Conservation (phyloP, 2,113 vertebrate species). For the Phyllostomus discolor region DNA sequence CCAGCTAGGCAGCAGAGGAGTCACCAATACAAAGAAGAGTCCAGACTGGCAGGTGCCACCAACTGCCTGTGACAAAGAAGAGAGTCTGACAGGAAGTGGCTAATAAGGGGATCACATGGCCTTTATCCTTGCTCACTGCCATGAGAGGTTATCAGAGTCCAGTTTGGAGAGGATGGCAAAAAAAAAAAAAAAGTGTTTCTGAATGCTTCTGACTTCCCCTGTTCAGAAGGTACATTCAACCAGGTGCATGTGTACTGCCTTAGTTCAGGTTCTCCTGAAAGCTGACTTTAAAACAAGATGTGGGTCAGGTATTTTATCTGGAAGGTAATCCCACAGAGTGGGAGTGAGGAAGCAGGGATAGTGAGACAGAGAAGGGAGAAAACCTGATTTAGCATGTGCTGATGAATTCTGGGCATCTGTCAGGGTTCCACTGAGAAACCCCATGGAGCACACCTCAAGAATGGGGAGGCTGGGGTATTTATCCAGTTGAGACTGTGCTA, state of each 20-base stretch:
- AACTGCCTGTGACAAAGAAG: not conserved
- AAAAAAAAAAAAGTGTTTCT: not conserved
- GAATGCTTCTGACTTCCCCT: not conserved
- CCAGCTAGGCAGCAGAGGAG: conserved; percentile 28
- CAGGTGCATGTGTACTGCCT: not conserved
- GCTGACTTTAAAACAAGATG: not conserved
- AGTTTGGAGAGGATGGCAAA: not conserved
- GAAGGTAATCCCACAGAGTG: not conserved
- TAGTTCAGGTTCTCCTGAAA: not conserved
- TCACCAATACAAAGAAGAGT: conserved; percentile 2
- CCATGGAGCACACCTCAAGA: not conserved
- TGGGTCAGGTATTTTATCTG: not conserved
- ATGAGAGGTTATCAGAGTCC: not conserved
- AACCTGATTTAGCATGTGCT: not conserved
- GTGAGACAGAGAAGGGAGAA: not conserved
- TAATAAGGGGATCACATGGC: not conserved
- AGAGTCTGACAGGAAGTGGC: conserved; percentile 1
- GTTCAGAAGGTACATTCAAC: too few species aligned
- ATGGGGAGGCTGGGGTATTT: not conserved
- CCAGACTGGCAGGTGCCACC: conserved; percentile 29
- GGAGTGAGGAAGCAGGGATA: not conserved
- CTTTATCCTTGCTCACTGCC: not conserved
- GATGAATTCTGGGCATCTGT: not conserved
- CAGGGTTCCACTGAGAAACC: not conserved
- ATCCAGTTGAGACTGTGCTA: not conserved